Evolutionary conservation across 2,113 vertebrate genomes (phyloP).

Genomic region (Ctenomys sociabilis): DNA sequence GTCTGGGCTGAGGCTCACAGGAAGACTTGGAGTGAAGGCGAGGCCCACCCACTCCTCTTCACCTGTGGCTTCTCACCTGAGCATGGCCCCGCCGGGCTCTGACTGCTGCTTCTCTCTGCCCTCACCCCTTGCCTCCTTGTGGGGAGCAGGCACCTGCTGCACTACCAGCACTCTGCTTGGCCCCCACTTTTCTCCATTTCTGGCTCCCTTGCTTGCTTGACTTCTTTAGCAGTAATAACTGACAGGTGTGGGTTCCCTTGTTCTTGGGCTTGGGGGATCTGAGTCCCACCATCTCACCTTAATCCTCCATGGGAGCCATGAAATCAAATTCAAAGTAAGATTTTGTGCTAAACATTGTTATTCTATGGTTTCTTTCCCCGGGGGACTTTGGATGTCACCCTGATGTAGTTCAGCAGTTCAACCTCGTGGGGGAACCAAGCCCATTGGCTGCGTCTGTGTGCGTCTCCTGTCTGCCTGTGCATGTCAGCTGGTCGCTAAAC

Average conservation of each 20-base stretch:
- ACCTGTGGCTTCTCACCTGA: background rate
- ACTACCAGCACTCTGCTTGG: too few relatives aligned
- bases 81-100: background rate
- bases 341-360: background rate
- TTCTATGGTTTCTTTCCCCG: background rate
- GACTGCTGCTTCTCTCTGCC: background rate
- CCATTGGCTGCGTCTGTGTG: background rate
- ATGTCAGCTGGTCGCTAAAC: background rate
- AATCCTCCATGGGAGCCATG: background rate
- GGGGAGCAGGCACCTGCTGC: background rate
- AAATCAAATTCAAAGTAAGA: background rate
- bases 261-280: background rate
- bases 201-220: background rate
- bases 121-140: background rate
- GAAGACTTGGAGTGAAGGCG: background rate
- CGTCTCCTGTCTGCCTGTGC: background rate
- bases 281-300: background rate
- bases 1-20: too few relatives aligned
- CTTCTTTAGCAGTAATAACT: background rate
- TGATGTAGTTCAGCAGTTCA: background rate
- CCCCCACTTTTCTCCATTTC: background rate
- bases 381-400: background rate
- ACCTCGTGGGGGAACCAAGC: conserved; percentile 18
- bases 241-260: background rate
- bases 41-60: background rate